Evolutionary conservation across 2,888 invertebrate species (phyloP), one percentile per base, ranked within the genome.

Genomic region (Cephus sareptanus): DNA sequence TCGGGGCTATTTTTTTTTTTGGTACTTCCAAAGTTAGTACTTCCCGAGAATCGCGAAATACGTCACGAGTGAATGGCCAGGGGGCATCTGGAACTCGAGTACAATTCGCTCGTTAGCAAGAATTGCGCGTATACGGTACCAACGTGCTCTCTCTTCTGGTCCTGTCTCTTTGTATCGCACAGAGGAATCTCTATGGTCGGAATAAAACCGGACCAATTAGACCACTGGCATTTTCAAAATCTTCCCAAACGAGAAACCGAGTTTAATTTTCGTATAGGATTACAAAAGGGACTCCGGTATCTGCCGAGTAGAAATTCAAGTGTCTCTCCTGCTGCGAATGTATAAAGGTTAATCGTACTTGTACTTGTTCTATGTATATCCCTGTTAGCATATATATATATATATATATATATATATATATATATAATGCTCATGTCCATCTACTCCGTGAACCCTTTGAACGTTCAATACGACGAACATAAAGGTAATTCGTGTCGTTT

Each of bases 401-500:
- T 15, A 23, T 15, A 23, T 23, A 40, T 37, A 15, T 4, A 37
- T 13, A 35, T 3, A 12, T 37, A 13, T 13, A 13, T 13, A 37
- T 4, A 13, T 13, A 37, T 4, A 15, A 37, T 37, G 40, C 4
- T 23, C 40, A 40, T 40, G 40, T 15, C 40, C 40, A 15, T 40
- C 40, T 23, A 56, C 56, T 56, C 2, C 2, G 23, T 56, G 56
- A 56, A 56, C 76, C 56, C 31, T 40, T 73, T 37, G 75, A 31
- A 78, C 74, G 78, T 78, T 75, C 77, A 30, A 40, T 34, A 77
- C 68, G 80, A 77, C 74, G 77, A 77, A 74, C 77, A 9, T 76
- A 79, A 77, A 68, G 75, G 79, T 78, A 83, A 80, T 79, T 80
- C 80, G 79, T 78, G 83, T 81, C 83, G 79, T 79, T 71, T 78